Base-by-base conservation (phyloP, 2,797 vertebrate genomes). In the Sebastes oblongus region DNA sequence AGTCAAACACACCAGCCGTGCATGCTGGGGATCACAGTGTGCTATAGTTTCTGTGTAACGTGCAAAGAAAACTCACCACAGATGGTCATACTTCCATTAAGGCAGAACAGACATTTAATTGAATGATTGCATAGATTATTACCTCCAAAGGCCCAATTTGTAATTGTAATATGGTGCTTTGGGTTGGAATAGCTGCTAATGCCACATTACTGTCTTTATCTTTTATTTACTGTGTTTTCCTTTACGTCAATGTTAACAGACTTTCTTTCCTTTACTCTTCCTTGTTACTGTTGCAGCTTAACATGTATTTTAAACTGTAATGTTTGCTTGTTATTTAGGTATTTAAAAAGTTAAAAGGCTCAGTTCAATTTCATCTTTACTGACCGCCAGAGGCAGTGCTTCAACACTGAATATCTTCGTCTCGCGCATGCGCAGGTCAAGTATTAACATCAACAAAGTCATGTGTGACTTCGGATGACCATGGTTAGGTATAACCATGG, bases 11-110 rank as follows among this genome's bases (percentile, higher is more conserved):
- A 65, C 25, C 82, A 72, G 68, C 78, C 14, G 29, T 73, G 66
- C 75, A 80, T 83, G 84, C 79, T 84, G 64, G 65, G 75, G 60
- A 79, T 66, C 58, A 67, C 70, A 67, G 55, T 52, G 56, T 73
- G 29, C 52, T 72, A 1, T 20, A 54, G 36, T 50, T 66, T 70
- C 13, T 20, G 14, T 55, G 29, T 74, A 46, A 50, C 9, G 5
- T 61, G 56, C 39, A 72, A 67, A 75, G 56, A 68, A 66, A 66
- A 66, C 56, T 78, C 39, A 67, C 66, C 5, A 54, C 78, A 85
- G 81, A 89, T 84, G 82, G 75, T 52, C 75, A 39, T 3, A 22
- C 14, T 60, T 61, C 58, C 70, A 76, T 71, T 54, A 72, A 76
- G 56, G 75, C 34, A 67, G 58, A 75, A 61, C 50, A 77, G 5